These are phyloP conservation scores for Melanocharis versteri DNA, from an alignment of 2,113 vertebrate genomes.

Conservation along the genomic window DNA sequence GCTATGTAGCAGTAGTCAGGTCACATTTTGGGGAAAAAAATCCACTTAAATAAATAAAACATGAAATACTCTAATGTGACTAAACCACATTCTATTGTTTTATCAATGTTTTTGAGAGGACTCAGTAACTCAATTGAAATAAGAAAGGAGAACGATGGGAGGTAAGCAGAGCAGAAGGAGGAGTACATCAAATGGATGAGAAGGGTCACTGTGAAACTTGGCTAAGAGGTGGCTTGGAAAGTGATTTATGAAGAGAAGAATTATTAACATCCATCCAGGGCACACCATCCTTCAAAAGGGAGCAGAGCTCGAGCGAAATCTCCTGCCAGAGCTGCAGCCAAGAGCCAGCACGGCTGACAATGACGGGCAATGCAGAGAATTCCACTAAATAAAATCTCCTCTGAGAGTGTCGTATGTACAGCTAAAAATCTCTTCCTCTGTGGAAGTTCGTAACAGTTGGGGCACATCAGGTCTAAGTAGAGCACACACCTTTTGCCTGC, in stretches of 20 bases:
- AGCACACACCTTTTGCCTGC: neutral
- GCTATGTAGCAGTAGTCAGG: neutral
- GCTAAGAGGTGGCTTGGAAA: neutral
- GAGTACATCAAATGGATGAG: neutral
- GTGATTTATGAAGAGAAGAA: neutral
- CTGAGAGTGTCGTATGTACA: neutral
- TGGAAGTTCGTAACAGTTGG: accelerated
- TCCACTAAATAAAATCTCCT: neutral
- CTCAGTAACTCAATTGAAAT: neutral
- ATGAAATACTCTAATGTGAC: neutral
- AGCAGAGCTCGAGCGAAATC: neutral
- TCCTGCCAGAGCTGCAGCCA: neutral
- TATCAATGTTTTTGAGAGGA: neutral
- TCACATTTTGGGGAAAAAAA: neutral
- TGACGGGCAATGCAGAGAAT: neutral
- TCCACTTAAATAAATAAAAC: neutral
- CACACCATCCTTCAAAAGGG: neutral
- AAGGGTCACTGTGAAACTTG: neutral
- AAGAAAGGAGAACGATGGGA: neutral
- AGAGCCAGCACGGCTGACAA: accelerated
- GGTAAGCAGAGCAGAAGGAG: neutral
- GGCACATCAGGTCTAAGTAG: neutral
- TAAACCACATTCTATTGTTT: neutral
- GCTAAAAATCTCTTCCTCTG: neutral
- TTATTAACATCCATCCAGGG: neutral